Percentiles rank a stretch among this genome's conserved stretches.
phyloP scores from a whole-genome alignment of 2,888 invertebrate genomes.

The Peribatodes rhomboidaria region DNA sequence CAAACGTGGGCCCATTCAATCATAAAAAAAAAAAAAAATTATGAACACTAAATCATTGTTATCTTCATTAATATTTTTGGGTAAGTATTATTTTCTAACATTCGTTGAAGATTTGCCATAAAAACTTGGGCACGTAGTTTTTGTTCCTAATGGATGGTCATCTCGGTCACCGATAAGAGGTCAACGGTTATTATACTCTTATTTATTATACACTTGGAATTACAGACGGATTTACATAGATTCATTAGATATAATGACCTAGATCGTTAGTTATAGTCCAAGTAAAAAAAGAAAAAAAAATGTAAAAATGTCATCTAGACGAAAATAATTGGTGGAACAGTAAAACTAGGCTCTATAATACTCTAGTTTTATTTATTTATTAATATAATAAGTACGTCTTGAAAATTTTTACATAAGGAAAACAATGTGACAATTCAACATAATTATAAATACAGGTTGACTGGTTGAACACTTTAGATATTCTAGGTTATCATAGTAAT shows the following conservation, averaged over 20 bases:
- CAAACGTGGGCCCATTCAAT: too few relatives aligned
- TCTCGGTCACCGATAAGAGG: conserved; percentile 39
- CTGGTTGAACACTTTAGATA: too few relatives aligned
- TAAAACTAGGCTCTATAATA: too few relatives aligned
- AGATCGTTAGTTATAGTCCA: background rate
- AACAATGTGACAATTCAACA: too few relatives aligned
- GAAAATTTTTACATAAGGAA: too few relatives aligned
- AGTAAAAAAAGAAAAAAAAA: too few relatives aligned
- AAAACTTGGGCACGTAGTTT: conserved; percentile 9
- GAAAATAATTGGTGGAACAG: too few relatives aligned
- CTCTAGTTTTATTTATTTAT: too few relatives aligned
- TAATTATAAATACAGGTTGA: too few relatives aligned
- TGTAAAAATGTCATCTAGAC: too few relatives aligned
- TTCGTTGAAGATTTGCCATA: background rate
- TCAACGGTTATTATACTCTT: conserved; percentile 10
- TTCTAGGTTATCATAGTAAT: too few relatives aligned
- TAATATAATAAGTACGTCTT: too few relatives aligned
- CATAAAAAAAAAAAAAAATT: background rate
- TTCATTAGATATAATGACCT: conserved; percentile 8
- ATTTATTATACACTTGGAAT: background rate
- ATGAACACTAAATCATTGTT: background rate
- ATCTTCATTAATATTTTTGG: background rate
- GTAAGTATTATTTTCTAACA: background rate
- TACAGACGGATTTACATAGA: background rate
- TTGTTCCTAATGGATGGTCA: conserved; percentile 28